Evolutionary conservation across 2,888 invertebrate genomes (phyloP).

Genomic region (Eledone cirrhosa): DNA sequence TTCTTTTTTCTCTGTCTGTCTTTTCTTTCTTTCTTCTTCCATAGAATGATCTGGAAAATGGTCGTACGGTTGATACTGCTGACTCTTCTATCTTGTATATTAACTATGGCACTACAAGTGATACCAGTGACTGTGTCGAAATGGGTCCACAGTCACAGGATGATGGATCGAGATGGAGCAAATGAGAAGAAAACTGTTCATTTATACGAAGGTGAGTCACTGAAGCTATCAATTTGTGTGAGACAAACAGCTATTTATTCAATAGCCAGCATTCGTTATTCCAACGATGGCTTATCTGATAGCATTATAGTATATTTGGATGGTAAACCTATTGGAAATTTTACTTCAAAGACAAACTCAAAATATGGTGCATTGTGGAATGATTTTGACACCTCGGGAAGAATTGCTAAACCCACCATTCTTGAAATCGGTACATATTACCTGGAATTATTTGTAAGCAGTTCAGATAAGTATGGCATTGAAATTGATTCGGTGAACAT

Average conservation of each 20-base stretch:
- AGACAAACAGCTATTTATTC: not conserved
- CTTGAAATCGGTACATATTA: constrained; percentile 26
- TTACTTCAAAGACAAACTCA: constrained; percentile 21
- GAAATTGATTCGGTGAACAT: constrained; percentile 45
- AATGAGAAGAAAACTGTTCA: not conserved
- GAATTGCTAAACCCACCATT: constrained; percentile 1
- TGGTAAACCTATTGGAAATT: constrained; percentile 27
- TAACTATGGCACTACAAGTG: not conserved
- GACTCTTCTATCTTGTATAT: not conserved
- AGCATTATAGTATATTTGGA: constrained; percentile 23
- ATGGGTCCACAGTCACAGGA: not conserved
- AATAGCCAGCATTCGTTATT: constrained; percentile 29
- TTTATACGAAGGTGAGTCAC: not conserved
- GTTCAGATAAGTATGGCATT: constrained; percentile 36
- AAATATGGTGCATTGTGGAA: constrained; percentile 33
- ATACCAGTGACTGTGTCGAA: not conserved
- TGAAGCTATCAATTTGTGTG: not conserved
- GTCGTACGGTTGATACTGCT: not conserved
- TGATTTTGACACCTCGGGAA: constrained; percentile 29
- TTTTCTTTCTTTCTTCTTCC: not conserved
- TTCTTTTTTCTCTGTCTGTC: not conserved
- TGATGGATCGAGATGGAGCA: not conserved
- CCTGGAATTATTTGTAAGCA: constrained; percentile 23
- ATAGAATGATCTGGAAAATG: not conserved
- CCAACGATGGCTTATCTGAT: constrained; percentile 34